phyloP scores from a whole-genome alignment of 30 jellyfish, hydroid and myxozoan genomes.

The Calvadosia cruxmelitensis region DNA sequence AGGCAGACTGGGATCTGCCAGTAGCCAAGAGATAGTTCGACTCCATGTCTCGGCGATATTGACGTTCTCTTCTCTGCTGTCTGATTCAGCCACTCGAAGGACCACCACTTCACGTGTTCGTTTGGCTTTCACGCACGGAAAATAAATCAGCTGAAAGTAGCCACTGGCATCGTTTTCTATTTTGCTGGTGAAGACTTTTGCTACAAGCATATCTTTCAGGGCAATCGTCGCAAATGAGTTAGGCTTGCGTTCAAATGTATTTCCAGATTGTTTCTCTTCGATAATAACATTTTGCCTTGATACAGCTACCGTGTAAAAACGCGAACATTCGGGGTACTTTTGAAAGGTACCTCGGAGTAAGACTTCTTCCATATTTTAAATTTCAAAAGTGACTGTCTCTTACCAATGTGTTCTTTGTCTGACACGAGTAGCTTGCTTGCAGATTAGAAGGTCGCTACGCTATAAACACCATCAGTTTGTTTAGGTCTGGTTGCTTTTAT shows the following conservation, averaged over 20 bases:
- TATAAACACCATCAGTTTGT: too few species aligned
- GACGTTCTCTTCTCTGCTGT: constrained; percentile 39
- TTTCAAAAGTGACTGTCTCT: too few species aligned
- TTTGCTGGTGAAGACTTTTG: constrained; percentile 44
- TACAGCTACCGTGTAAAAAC: constrained; percentile 17
- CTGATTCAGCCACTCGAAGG: constrained; percentile 57
- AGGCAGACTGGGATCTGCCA: constrained; percentile 23
- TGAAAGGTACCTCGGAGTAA: constrained; percentile 52
- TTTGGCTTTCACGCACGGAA: constrained; percentile 19
- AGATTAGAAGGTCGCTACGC: too few species aligned
- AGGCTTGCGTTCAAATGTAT: constrained; percentile 13
- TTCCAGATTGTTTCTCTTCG: constrained; percentile 22
- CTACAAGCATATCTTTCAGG: constrained; percentile 49
- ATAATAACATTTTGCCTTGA: constrained; percentile 43
- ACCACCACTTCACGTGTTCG: constrained; percentile 25
- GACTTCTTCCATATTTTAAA: constrained; percentile 66
- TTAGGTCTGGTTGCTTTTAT: too few species aligned
- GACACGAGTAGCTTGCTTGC: too few species aligned
- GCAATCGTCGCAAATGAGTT: constrained; percentile 41
- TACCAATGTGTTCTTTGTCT: too few species aligned
- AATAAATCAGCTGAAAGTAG: constrained; percentile 35
- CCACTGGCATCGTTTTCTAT: constrained; percentile 28
- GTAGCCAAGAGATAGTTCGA: constrained; percentile 67
- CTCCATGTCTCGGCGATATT: constrained; percentile 70
- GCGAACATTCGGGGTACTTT: constrained; percentile 40